Evolutionary conservation across 1,140 invertebrate species (phyloP), one percentile per base, ranked within the genome.

Genomic region (Drosophila sproati): DNA sequence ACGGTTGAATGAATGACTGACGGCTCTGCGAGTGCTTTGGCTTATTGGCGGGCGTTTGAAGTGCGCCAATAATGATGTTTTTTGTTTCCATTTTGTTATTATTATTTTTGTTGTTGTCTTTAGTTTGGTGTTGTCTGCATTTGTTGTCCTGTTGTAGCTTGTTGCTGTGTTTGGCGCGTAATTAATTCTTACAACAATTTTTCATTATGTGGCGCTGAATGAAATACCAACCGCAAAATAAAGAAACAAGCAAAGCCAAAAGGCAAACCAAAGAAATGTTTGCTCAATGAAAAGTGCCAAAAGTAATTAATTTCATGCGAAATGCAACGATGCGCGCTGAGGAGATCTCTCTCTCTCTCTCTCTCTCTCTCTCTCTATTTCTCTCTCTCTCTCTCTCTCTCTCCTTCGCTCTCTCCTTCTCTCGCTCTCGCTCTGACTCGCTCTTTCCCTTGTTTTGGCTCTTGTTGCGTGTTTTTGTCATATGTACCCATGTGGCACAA

Each of bases 231-330:
- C 48, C 39, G 45, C 39, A 41, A 55, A 39, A 29, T 0, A 54
- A 50, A 59, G 50, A 60, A 78, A 57, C 10, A 47, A 29, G 1
- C 7, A 47, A 60, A 61, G 6, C 29, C 5, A 37, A 37, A 52
- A 61, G 55, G 45, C 37, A 72, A 59, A 48, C 50, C 70, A 77
- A 82, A 61, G 79, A 89, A 89, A 82, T 89, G 83, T 89, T 89
- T 89, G 85, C 86, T 89, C 85, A 89, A 89, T 89, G 85, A 89
- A 89, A 89, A 89, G 86, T 89, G 85, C 85, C 85, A 89, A 90
- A 89, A 89, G 85, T 89, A 89, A 89, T 89, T 89, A 89, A 89
- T 89, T 85, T 89, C 86, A 89, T 89, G 81, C 72, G 85, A 85
- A 87, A 90, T 90, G 86, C 85, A 90, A 76, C 85, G 81, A 77